These are phyloP conservation scores for Petaurus breviceps DNA, from an alignment of 2,113 vertebrate genomes.

Conservation along the genomic window DNA sequence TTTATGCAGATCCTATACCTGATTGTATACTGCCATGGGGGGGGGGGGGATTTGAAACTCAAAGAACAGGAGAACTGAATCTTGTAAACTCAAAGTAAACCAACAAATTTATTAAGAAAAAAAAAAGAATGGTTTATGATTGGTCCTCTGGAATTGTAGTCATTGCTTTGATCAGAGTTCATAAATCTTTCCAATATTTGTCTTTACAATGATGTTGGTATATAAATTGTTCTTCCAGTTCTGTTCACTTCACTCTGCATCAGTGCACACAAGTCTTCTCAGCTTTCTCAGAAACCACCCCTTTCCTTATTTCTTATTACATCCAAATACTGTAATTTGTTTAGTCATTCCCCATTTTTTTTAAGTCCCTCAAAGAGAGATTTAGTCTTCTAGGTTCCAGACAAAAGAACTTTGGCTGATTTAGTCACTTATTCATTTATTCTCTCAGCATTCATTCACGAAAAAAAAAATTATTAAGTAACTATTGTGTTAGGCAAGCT, in stretches of 20 bases:
- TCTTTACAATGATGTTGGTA: background rate
- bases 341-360: background rate
- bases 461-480: background rate
- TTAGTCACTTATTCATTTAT: background rate
- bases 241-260: background rate
- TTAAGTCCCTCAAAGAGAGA: background rate
- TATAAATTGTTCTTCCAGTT: background rate
- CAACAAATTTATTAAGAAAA: too few relatives aligned
- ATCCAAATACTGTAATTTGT: background rate
- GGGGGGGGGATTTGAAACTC: too few relatives aligned
- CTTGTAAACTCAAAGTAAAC: too few relatives aligned
- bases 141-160: background rate
- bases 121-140: background rate
- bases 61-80: too few relatives aligned
- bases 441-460: background rate
- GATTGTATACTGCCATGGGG: too few relatives aligned
- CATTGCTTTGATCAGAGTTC: background rate
- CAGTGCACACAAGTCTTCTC: background rate
- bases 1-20: too few relatives aligned
- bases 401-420: background rate
- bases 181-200: background rate
- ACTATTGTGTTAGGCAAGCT: background rate
- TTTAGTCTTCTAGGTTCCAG: background rate
- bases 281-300: background rate
- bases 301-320: background rate